Conservation (phyloP, 2,888 invertebrate species). For the Dermolepida albohirtum region DNA sequence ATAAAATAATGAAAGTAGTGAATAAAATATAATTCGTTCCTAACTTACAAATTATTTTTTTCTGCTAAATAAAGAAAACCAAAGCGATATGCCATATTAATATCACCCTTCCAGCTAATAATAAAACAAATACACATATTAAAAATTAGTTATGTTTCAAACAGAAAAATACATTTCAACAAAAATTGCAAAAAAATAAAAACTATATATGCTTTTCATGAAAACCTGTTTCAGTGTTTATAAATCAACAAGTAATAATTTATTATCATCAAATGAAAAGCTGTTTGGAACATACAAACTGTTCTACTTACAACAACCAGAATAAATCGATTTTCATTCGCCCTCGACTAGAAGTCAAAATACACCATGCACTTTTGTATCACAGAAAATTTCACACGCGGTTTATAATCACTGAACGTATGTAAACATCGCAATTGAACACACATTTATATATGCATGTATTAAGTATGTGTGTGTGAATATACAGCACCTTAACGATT, state of each 20-base stretch:
- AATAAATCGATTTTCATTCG: constrained; percentile 10
- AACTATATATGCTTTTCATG: too few relatives aligned
- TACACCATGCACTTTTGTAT: constrained; percentile 4
- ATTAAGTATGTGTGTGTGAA: background rate
- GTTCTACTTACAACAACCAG: constrained; percentile 1
- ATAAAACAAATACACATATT: too few relatives aligned
- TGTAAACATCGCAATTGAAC: constrained; percentile 7
- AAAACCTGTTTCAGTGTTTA: too few relatives aligned
- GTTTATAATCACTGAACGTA: background rate
- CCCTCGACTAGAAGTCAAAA: background rate
- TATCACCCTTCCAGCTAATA: too few relatives aligned
- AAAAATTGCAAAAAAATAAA: background rate
- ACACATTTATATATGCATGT: constrained; percentile 9
- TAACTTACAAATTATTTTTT: too few relatives aligned
- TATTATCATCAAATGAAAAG: background rate
- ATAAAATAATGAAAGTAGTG: too few relatives aligned
- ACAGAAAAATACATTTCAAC: background rate
- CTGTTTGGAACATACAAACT: background rate
- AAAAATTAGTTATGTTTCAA: too few relatives aligned
- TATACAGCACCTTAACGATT: background rate
- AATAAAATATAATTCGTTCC: too few relatives aligned
- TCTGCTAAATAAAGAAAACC: too few relatives aligned
- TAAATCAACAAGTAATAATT: background rate
- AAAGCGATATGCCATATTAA: too few relatives aligned
- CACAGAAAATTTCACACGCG: constrained; percentile 6